Evolutionary conservation across 2,113 vertebrate genomes (phyloP).

Genomic region (Rhinoderma darwinii): DNA sequence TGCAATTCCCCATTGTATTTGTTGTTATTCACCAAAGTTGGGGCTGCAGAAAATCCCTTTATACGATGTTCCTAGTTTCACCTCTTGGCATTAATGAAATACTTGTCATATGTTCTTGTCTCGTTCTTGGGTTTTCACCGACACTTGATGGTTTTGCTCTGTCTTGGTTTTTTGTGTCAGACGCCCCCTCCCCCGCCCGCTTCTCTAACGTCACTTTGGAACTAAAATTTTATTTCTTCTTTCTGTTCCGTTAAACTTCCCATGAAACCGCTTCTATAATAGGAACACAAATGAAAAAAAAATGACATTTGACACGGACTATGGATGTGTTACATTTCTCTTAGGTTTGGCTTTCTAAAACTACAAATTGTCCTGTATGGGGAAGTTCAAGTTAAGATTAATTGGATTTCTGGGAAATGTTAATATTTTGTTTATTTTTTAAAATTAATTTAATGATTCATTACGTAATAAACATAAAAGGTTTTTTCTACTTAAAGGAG

Average conservation of each 20-base stretch:
- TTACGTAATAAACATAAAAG: background rate
- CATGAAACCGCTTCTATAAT: background rate
- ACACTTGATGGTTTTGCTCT: background rate
- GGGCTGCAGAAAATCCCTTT: background rate
- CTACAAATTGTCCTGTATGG: background rate
- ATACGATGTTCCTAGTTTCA: background rate
- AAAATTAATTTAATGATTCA: background rate
- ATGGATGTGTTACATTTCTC: background rate
- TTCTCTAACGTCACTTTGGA: background rate
- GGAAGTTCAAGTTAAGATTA: background rate
- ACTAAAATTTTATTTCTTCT: conserved; percentile 16
- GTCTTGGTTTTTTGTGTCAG: background rate
- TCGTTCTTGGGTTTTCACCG: background rate
- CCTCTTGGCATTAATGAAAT: background rate
- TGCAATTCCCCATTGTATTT: background rate
- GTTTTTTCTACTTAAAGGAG: background rate
- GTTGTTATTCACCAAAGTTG: background rate
- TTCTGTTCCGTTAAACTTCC: conserved; percentile 30
- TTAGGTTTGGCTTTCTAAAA: background rate
- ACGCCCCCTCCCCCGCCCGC: background rate
- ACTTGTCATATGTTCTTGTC: background rate
- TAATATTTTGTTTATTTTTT: background rate
- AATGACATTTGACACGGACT: background rate
- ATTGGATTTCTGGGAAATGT: conserved; percentile 18
- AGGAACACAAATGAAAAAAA: background rate